Evolutionary conservation across 2,797 vertebrate genomes (phyloP), one percentile per base, ranked within the genome.

Genomic region (Borostomias antarcticus): DNA sequence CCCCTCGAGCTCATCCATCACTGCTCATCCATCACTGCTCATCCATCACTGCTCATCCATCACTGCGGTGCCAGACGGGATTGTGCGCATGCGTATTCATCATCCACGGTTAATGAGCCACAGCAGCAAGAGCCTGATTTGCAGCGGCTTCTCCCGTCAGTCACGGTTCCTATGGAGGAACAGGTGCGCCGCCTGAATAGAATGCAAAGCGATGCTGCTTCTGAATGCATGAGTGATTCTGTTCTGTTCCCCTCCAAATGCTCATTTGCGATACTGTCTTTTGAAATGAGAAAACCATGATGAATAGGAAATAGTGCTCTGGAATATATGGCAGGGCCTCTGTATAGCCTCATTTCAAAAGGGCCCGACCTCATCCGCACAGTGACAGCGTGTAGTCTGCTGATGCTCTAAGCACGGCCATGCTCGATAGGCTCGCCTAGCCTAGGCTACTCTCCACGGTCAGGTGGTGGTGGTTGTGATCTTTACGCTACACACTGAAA

Each of bases 1-100:
- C 8, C 30, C 11, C 23, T 5, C 13, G 7, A 4, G 21, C 7
- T 17, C 28, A 29, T 33, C 4, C 33, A 37, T 50, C 47, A 7
- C 25, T 10, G 1, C 30, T 5, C 10, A 76, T 60, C 73, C 60
- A 50, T 72, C 68, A 17, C 5, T 8, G 5, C 9, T 6, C 30
- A 1, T 5, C 32, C 30, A 1, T n/a, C 32, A 11, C 6, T 13
- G 48, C 51, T 69, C 76, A 76, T 86, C 80, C 78, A 83, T 87
- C 80, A 82, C 68, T 69, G 61, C 57, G 62, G 71, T 82, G 80
- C 78, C 82, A 87, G 78, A 85, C 77, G 75, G n/a, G n/a, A n/a
- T n/a, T 82, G 78, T 85, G 85, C 74, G 76, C 73, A 82, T 87
- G 86, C 84, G 86, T 88, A 86, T 91, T 89, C 82, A 91, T 90